phyloP scores from a whole-genome alignment of 2,113 vertebrate species.

The Pleuronectes platessa region DNA sequence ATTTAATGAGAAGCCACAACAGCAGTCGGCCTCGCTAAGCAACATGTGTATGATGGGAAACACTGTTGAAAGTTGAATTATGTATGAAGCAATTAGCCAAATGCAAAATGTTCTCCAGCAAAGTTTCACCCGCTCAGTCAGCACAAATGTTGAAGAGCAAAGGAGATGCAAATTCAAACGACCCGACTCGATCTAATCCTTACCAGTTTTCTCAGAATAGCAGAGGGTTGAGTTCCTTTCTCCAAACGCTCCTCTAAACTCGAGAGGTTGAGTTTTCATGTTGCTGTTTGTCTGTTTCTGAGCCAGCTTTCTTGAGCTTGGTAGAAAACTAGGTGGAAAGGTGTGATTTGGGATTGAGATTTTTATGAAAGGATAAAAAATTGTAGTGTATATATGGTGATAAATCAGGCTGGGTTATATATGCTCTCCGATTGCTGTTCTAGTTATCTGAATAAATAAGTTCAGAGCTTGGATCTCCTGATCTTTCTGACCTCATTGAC shows the following conservation, averaged over 20 bases:
- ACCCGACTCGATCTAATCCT: background rate
- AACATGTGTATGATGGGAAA: background rate
- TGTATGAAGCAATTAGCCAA: background rate
- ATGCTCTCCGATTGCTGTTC: too few species aligned
- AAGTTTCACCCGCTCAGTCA: background rate
- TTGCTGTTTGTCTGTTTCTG: too few species aligned
- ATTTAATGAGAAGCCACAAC: background rate
- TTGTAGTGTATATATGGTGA: too few species aligned
- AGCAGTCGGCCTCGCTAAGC: background rate
- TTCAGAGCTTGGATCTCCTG: too few species aligned
- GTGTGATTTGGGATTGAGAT: too few species aligned
- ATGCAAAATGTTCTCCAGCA: background rate
- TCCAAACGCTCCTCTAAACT: background rate
- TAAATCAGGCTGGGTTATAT: too few species aligned
- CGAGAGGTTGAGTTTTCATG: background rate
- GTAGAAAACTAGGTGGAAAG: too few species aligned
- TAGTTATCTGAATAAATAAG: too few species aligned
- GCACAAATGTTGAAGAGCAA: background rate
- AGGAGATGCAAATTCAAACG: background rate
- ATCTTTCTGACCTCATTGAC: too few species aligned
- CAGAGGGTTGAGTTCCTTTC: background rate
- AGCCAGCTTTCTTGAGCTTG: too few species aligned
- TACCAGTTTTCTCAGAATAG: background rate
- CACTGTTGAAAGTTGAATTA: background rate
- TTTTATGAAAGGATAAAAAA: too few species aligned